phyloP scores from a whole-genome alignment of 2,113 vertebrate genomes.

The Carettochelys insculpta region DNA sequence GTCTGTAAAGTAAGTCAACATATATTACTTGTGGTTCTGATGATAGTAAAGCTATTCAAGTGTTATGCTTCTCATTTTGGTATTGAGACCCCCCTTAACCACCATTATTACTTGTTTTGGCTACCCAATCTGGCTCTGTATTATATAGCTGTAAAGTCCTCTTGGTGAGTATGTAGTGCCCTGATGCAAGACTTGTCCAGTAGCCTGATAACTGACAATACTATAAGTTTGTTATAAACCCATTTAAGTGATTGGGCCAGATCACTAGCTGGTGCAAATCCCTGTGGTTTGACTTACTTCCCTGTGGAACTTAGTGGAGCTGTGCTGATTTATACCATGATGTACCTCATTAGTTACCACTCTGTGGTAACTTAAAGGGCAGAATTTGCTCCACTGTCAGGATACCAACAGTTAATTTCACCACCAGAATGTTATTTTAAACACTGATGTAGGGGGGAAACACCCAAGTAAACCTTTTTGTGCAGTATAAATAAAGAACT shows the following conservation, averaged over 20 bases:
- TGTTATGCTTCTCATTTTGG: slow-evolving; percentile 69
- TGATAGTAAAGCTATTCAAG: slow-evolving; percentile 61
- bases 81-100: slow-evolving; percentile 63
- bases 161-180: slow-evolving; percentile 41
- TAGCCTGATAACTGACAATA: slow-evolving; percentile 46
- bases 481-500: slow-evolving; percentile 38
- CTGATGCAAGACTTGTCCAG: slow-evolving; percentile 47
- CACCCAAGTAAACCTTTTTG: slow-evolving; percentile 32
- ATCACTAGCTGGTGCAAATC: slow-evolving; percentile 49
- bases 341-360: slow-evolving; percentile 46
- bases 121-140: no score
- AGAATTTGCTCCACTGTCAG: slow-evolving; percentile 38
- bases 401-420: slow-evolving; percentile 34
- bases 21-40: slow-evolving; percentile 64
- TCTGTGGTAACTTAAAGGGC: not conserved
- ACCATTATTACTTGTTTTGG: slow-evolving; percentile 47
- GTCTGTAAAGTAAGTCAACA: slow-evolving; percentile 33
- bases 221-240: slow-evolving; percentile 56
- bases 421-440: slow-evolving; percentile 50
- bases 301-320: slow-evolving; percentile 36
- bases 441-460: not conserved
- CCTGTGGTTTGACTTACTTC: slow-evolving; percentile 6
- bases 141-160: no score
- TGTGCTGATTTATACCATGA: slow-evolving; percentile 38
- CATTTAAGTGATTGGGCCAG: slow-evolving; percentile 43